These are phyloP conservation scores for Muntiacus muntjak DNA, from an alignment of 2,113 vertebrate species.

Conservation along the genomic window DNA sequence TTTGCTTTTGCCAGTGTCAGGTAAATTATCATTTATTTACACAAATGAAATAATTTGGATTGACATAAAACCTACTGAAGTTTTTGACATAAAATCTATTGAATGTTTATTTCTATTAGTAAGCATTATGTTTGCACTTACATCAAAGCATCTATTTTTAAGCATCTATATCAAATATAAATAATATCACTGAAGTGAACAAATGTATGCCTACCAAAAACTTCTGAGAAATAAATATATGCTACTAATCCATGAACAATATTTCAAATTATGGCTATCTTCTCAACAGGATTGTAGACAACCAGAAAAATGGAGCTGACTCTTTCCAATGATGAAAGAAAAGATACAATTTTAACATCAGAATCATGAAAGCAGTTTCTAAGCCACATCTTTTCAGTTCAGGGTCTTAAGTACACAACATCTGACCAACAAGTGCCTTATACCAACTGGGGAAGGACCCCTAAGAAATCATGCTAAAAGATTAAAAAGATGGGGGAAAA, in stretches of 20 bases:
- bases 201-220: not conserved
- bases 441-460: not conserved
- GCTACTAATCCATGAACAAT: not conserved
- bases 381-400: not conserved
- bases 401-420: not conserved
- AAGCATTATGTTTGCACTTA: not conserved
- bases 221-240: not conserved
- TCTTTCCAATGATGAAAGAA: not conserved
- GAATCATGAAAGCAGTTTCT: not conserved
- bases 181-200: not conserved
- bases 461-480: not conserved
- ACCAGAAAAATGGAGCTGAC: not conserved
- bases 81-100: not conserved
- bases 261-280: not conserved
- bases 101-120: not conserved
- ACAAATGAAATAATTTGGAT: not conserved
- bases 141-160: not conserved
- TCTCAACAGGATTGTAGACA: not conserved
- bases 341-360: not conserved
- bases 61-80: not conserved
- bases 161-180: not conserved
- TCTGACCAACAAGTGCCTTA: not conserved
- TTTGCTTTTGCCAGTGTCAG: not conserved
- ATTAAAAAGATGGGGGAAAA: not conserved
- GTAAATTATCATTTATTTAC: not conserved